These are phyloP conservation scores for Phenacoccus solenopsis DNA, from an alignment of 1,140 invertebrate genomes.

Conservation along the genomic window DNA sequence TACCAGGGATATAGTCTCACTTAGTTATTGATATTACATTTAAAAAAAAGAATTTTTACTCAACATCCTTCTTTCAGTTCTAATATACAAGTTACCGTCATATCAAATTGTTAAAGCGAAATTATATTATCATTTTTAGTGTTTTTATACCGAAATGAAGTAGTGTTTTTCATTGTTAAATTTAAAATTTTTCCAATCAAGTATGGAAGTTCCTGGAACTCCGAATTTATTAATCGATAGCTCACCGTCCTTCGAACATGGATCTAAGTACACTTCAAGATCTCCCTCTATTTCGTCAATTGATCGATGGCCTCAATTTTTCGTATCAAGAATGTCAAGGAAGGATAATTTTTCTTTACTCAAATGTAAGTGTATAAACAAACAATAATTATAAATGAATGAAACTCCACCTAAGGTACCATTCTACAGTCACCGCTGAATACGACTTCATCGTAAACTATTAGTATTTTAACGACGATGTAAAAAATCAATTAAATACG, in stretches of 20 bases:
- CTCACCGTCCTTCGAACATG: conserved; percentile 20
- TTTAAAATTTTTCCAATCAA: background rate
- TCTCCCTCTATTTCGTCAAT: conserved; percentile 22
- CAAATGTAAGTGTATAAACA: background rate
- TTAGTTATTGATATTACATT: too few relatives aligned
- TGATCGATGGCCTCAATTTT: conserved; percentile 22
- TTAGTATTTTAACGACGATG: background rate
- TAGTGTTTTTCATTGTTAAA: too few relatives aligned
- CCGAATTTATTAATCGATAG: conserved; percentile 13
- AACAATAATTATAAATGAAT: background rate
- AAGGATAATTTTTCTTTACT: conserved; percentile 1
- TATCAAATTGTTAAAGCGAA: too few relatives aligned
- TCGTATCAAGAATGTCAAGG: conserved; percentile 14
- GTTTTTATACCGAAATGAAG: too few relatives aligned
- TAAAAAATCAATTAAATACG: background rate
- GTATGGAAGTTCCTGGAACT: background rate
- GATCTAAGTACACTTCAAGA: conserved; percentile 20
- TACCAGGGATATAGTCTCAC: too few relatives aligned
- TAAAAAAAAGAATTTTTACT: too few relatives aligned
- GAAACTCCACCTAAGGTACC: background rate
- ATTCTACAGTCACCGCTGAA: background rate
- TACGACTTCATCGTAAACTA: background rate
- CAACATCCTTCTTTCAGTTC: too few relatives aligned
- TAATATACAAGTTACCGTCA: too few relatives aligned
- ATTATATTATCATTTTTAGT: too few relatives aligned